These are phyloP conservation scores for Tetanocera ferruginea DNA, from an alignment of 2,888 invertebrate species.

Conservation along the genomic window DNA sequence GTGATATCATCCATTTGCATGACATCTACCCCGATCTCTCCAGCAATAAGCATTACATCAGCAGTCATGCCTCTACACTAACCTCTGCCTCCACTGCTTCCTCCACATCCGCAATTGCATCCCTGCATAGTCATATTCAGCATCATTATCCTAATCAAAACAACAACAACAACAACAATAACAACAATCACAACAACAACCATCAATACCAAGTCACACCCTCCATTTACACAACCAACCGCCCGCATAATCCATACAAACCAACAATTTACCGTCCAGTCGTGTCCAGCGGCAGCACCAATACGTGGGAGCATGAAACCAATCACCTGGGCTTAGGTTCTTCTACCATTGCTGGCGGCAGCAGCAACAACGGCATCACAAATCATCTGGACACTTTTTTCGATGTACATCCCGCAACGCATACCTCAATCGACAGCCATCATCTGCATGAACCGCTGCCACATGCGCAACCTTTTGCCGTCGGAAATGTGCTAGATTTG, in stretches of 20 bases:
- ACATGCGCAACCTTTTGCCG: conserved; percentile 61
- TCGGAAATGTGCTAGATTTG: conserved; percentile 65
- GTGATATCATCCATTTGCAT: conserved; percentile 71
- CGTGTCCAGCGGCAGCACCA: conserved; percentile 45
- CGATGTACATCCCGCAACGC: conserved; percentile 57
- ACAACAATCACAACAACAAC: conserved; percentile 42
- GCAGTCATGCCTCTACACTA: conserved; percentile 32
- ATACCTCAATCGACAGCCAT: conserved; percentile 35
- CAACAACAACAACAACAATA: conserved; percentile 22
- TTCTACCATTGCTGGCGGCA: background rate
- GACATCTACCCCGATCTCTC: conserved; percentile 69
- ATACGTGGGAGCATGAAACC: conserved; percentile 66
- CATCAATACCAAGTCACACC: conserved; percentile 54
- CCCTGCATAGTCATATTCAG: conserved; percentile 29
- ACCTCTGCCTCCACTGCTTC: conserved; percentile 20
- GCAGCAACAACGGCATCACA: conserved; percentile 60
- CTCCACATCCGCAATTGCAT: conserved; percentile 36
- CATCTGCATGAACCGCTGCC: conserved; percentile 46
- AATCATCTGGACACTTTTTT: conserved; percentile 68
- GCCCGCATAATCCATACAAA: conserved; percentile 59
- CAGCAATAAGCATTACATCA: conserved; percentile 56
- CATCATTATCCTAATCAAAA: conserved; percentile 33
- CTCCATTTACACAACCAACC: conserved; percentile 60
- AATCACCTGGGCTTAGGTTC: conserved; percentile 56
- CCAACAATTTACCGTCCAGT: conserved; percentile 49